These are phyloP conservation scores for Osedax fenrisi DNA, from an alignment of 2,888 invertebrate species.

Conservation along the genomic window DNA sequence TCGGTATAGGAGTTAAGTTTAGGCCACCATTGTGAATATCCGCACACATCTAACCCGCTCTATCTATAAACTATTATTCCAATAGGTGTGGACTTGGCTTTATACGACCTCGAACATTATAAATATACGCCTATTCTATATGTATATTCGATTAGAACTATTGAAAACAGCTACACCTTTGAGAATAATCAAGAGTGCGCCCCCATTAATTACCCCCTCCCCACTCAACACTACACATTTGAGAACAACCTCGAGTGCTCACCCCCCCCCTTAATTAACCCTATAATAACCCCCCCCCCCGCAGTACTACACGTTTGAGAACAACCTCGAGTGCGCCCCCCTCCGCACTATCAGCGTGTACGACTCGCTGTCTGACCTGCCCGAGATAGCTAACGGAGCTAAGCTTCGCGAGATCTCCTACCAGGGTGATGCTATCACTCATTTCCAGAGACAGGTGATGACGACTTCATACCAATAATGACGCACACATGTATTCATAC, in stretches of 20 bases:
- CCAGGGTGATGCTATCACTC: constrained; percentile 60
- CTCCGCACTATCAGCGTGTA: constrained; percentile 65
- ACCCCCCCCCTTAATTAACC: constrained; percentile 65
- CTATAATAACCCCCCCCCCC: constrained; percentile 53
- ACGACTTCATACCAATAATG: no score
- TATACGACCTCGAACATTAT: no score
- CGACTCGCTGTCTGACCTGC: constrained; percentile 74
- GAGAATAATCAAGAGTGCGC: constrained; percentile 59
- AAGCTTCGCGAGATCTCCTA: constrained; percentile 62
- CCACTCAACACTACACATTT: constrained; percentile 31
- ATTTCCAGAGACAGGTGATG: constrained; percentile 60
- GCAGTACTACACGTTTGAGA: constrained; percentile 40
- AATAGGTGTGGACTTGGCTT: no score
- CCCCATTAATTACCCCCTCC: constrained; percentile 58
- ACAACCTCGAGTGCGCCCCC: constrained; percentile 62
- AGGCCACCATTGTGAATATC: no score
- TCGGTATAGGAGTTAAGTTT: no score
- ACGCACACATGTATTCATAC: no score
- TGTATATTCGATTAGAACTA: no score
- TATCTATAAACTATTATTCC: no score
- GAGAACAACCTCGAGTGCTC: constrained; percentile 59
- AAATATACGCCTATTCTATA: no score
- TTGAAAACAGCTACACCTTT: constrained; percentile 33
- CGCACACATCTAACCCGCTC: no score
- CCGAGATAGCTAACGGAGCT: constrained; percentile 64